Base-by-base conservation (phyloP, 35 echinoderm and acorn worm species). In the Apostichopus parvimensis region DNA sequence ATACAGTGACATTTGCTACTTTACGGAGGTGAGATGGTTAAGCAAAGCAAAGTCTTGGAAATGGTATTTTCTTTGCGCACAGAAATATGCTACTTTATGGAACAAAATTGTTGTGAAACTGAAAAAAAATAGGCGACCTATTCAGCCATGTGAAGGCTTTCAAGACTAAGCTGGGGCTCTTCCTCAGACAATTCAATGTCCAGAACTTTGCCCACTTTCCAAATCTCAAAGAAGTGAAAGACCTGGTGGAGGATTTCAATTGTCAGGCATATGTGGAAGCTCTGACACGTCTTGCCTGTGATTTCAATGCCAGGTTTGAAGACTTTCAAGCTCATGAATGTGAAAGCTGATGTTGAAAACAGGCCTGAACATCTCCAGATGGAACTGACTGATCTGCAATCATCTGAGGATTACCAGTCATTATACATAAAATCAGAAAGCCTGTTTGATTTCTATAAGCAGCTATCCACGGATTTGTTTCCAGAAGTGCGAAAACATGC, bases 251-350 rank as follows among this genome's bases (percentile, higher is more conserved):
- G 73, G 73, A 77, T 77, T 77, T 77, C 73, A 8, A 15, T 11
- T 77, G 8, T 10, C 73, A 77, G 73, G 73, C 73, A 77, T 10
- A 77, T 77, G 14, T 77, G 73, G 73, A 77, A 77, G 73, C 73
- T 10, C 73, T 77, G 73, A 77, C 8, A 10, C 73, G 73, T 77
- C 73, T 77, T 77, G 73, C 73, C 14, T 17, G 73, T 77, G 73
- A 77, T 77, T 77, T 77, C 73, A 77, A 77, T 77, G 73, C 73
- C 14, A 77, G 73, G 73, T 77, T 77, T 6, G 73, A 77, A 77
- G 79, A 82, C 79, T 20, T 82, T 56, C 26, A 28, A 28, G 26
- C 26, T 28, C 26, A 28, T 28, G 26, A 28, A 28, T 28, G 26
- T 28, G 26, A 28, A 28, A 28, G 26, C 26, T 28, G 0, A 28